phyloP scores from a whole-genome alignment of 2,113 vertebrate genomes.

The Sapayoa aenigma region DNA sequence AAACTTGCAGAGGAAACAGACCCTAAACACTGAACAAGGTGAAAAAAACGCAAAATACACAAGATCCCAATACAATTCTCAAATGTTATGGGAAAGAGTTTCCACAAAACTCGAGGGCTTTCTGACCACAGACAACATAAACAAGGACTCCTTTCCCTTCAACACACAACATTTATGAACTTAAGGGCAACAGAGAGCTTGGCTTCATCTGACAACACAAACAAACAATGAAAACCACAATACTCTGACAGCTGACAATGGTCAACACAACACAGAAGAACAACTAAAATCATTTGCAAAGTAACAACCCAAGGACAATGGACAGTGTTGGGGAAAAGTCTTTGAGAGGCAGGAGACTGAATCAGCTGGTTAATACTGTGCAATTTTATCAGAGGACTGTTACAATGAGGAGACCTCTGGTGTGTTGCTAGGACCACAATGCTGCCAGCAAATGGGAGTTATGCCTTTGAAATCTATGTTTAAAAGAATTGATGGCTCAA shows the following conservation, averaged over 20 bases:
- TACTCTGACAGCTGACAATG: neutral
- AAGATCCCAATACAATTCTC: neutral
- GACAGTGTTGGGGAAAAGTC: neutral
- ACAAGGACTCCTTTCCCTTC: neutral
- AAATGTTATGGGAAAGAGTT: neutral
- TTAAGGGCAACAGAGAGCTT: neutral
- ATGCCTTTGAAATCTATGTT: slow-evolving; percentile 52
- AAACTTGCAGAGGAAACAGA: slow-evolving; percentile 76
- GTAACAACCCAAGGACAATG: neutral
- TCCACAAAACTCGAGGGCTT: neutral
- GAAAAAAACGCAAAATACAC: neutral
- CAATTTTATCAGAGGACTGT: neutral
- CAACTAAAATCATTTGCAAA: neutral
- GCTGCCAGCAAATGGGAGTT: neutral
- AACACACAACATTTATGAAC: neutral
- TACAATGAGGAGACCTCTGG: neutral
- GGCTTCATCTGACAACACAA: neutral
- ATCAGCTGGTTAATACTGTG: neutral
- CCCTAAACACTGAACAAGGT: slow-evolving; percentile 32
- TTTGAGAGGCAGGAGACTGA: neutral
- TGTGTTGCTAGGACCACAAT: neutral
- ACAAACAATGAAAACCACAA: neutral
- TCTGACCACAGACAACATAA: neutral
- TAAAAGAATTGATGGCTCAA: slow-evolving; percentile 31
- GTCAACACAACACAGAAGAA: neutral